Base-by-base conservation (phyloP, 2,888 invertebrate species). In the Stegana nigrithorax region DNA sequence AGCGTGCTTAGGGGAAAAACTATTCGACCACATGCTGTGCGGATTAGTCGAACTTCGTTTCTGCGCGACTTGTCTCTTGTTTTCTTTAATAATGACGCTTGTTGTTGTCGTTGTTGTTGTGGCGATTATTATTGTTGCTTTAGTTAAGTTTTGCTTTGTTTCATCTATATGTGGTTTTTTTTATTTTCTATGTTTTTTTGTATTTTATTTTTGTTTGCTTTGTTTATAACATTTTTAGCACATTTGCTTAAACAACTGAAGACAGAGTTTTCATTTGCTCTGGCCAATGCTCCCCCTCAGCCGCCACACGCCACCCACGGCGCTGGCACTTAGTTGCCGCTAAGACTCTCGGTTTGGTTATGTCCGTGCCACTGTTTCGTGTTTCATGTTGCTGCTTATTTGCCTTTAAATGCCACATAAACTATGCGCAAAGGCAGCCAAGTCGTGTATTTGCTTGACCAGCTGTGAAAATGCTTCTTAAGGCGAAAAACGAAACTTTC, bases 401-500 rank as follows among this genome's bases (percentile, higher is more conserved):
- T 32, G 32, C 32, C 32, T 12, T n/a, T 12, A 32, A 32, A 32
- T 32, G 32, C n/a, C 10, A n/a, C 32, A 32, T 32, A 32, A 32
- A 32, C 32, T 32, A 32, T 32, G 32, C 32, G 32, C 32, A 8
- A 32, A 32, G 32, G 8, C 2, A 32, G 32, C 32, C 32, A 32
- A 8, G 19, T 21, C 27, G 10, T 61, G 51, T 63, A 65, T 69
- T 70, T 70, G 67, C 67, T 65, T 69, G 71, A 70, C 70, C 70
- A 72, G 67, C 72, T 72, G 72, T 70, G 67, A 70, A 72, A 70
- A 68, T 68, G 63, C 60, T 44, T 57, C n/a, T n/a, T n/a, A n/a
- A n/a, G n/a, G n/a, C n/a, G n/a, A n/a, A n/a, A n/a, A n/a, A n/a
- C n/a, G n/a, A n/a, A n/a, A n/a, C n/a, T n/a, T n/a, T n/a, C n/a